Base-by-base conservation (phyloP, 2,113 vertebrate genomes). In the Pantherophis guttatus region DNA sequence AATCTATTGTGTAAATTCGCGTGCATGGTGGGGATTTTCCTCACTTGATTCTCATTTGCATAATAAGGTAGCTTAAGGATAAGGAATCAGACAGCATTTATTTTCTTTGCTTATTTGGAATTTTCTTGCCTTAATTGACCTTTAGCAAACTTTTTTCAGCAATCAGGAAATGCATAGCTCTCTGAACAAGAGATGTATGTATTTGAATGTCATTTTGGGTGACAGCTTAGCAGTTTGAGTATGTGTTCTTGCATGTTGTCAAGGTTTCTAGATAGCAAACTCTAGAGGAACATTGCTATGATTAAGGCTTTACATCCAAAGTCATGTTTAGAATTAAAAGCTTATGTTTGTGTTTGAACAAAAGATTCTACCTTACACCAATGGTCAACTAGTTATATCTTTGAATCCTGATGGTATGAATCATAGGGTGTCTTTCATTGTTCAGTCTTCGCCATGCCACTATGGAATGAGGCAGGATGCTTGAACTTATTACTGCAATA, bases 41-140 rank as follows among this genome's bases (percentile, higher is more conserved):
- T 24, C 87, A 89, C 92, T 95, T 93, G 9, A 52, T 39, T 93
- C 92, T 93, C 90, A 92, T 93, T 94, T 90, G 58, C 44, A 92
- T 89, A 91, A 93, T 13, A 11, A 86, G 94, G 13, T 92, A 54
- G 5, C 3, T 0, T 90, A 94, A 92, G 23, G 94, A 94, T 88
- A 95, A 93, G 50, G 19, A 17, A 0, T 93, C 91, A 33, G 10
- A 0, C 52, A 70, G 17, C 15, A 0, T 12, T 65, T 93, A 24
- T 92, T 95, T 95, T 75, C 2, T 3, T 93, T 94, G 5, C 5
- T 95, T 75, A n/a, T 91, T 93, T 87, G 58, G 88, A 24, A 95
- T 52, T 70, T 70, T 54, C 89, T 89, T 65, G 26, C 59, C 91
- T 95, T 91, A 88, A 86, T n/a, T 81, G 23, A 87, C 13, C 11